Conservation (phyloP, 1,140 invertebrate genomes). For the Drosophila yakuba region DNA sequence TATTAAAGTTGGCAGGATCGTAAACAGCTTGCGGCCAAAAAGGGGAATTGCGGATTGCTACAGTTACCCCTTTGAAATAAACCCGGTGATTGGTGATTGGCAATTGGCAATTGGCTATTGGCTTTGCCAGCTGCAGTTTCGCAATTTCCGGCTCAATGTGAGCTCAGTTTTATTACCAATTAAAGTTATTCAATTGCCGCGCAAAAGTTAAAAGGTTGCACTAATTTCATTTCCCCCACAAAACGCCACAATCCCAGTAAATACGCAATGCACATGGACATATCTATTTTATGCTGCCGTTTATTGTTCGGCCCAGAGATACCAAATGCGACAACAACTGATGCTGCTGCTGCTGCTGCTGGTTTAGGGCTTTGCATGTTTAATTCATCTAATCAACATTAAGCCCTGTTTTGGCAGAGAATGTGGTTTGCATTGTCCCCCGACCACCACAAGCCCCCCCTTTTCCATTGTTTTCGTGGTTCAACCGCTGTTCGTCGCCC, state of each 20-base stretch:
- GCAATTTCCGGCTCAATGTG: slow-evolving; percentile 58
- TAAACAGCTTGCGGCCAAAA: slow-evolving; percentile 65
- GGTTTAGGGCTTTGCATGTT: slow-evolving; percentile 62
- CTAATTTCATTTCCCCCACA: slow-evolving; percentile 57
- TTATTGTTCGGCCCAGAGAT: slow-evolving; percentile 54
- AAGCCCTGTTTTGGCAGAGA: slow-evolving; percentile 67
- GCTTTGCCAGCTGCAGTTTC: slow-evolving; percentile 53
- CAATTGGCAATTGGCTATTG: slow-evolving; percentile 39
- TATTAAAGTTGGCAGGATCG: slow-evolving; percentile 69
- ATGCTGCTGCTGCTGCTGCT: slow-evolving; percentile 23
- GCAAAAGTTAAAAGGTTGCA: slow-evolving; percentile 66
- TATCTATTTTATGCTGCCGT: slow-evolving; percentile 57
- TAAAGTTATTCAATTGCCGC: slow-evolving; percentile 79
- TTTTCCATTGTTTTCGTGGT: slow-evolving; percentile 61
- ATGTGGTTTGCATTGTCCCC: slow-evolving; percentile 31
- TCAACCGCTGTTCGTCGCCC: slow-evolving; percentile 33
- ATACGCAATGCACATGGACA: slow-evolving; percentile 31
- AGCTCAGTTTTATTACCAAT: slow-evolving; percentile 65
- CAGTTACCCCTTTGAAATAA: slow-evolving; percentile 48
- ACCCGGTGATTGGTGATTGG: slow-evolving; percentile 18
- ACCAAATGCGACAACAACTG: slow-evolving; percentile 31
- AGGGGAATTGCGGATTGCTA: background rate
- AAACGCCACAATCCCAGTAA: slow-evolving; percentile 13
- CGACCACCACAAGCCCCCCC: background rate
- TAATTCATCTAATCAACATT: slow-evolving; percentile 80